phyloP scores from a whole-genome alignment of 2,113 vertebrate genomes.

The Alces alces region DNA sequence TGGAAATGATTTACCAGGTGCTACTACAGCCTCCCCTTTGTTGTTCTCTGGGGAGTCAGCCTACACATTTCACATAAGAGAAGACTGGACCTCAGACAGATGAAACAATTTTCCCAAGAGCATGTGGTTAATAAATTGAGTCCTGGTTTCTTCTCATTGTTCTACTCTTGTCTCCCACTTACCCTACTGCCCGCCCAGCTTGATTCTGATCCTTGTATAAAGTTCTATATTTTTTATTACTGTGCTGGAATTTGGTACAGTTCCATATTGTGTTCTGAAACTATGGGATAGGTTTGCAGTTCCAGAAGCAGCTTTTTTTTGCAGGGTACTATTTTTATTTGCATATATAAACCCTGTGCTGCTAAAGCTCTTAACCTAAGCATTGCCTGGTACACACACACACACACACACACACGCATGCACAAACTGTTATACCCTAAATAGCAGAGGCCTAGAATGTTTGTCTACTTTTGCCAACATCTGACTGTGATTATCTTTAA shows the following conservation, averaged over 20 bases:
- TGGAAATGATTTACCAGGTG: neutral
- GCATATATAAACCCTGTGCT: constrained; percentile 34
- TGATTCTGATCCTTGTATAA: neutral
- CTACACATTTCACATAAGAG: neutral
- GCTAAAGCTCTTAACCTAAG: constrained; percentile 50
- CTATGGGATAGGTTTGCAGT: neutral
- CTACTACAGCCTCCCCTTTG: neutral
- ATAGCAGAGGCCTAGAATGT: constrained; percentile 68
- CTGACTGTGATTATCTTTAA: constrained; percentile 74
- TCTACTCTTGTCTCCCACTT: neutral
- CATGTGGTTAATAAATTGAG: neutral
- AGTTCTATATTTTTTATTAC: neutral
- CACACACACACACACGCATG: neutral
- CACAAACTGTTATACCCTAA: constrained; percentile 43
- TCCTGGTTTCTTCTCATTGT: neutral
- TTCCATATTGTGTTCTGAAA: neutral
- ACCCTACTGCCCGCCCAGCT: neutral
- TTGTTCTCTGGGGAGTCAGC: neutral
- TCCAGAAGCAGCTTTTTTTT: constrained; percentile 39
- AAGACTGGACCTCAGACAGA: neutral
- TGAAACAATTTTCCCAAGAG: neutral
- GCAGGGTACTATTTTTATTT: constrained; percentile 50
- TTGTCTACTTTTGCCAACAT: constrained; percentile 70
- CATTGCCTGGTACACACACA: neutral
- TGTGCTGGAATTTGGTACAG: neutral